Evolutionary conservation across 92 coral and sea anemone genomes (phyloP), one percentile per base, ranked within the genome.

Genomic region (Porites evermanni): DNA sequence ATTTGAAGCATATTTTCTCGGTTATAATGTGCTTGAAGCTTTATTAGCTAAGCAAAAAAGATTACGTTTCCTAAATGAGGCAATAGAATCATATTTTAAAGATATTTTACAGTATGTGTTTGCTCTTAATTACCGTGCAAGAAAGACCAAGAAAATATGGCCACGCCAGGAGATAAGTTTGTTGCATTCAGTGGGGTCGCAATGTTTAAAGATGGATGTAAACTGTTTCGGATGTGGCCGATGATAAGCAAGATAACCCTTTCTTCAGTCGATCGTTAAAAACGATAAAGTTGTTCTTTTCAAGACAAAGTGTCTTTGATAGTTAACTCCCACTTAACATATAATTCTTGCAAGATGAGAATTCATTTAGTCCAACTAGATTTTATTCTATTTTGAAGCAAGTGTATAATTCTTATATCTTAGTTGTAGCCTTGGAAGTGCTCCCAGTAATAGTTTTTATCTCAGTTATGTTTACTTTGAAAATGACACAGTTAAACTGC

Each of bases 141-240:
- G 78, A 52, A 70, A 51, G 59, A 56, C 44, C 44, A 11, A 47
- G 67, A 54, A 26, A 11, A 23, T 56, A 60, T 56, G 58, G 64
- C 84, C 63, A 64, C 59, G 60, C 47, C 32, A 20, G 60, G 38
- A 12, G n/a, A 19, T 21, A 38, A 10, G 64, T 17, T 17, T 79
- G 51, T 24, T 12, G 53, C 38, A 68, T 70, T 81, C 68, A 50
- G 0, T 32, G 77, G 76, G 73, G 87, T 51, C 64, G 63, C 23
- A 17, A 83, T 83, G 80, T 63, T 83, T 65, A 74, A 74, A 63
- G 80, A 81, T 83, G 87, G 64, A 23, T 65, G 59, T 74, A 73
- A 83, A 64, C 80, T 83, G 65, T 83, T 83, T 63, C 80, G 80
- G 87, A 83, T 73, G 80, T 73, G 80, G 87, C 47, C 50, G 87